Conservation (phyloP, 2,797 vertebrate species). For the Lepilemur ruficaudatus region DNA sequence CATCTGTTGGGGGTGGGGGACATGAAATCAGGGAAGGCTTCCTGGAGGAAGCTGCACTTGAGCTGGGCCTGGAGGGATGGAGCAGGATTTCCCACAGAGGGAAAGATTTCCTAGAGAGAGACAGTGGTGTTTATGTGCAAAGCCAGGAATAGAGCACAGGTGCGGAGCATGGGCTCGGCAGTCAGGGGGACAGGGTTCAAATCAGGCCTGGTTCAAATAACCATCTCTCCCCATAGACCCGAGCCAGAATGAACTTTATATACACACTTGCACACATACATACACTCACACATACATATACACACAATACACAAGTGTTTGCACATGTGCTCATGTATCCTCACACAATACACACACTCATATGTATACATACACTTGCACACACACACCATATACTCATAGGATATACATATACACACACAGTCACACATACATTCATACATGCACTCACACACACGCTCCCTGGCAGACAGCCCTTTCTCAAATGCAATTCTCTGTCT, state of each 20-base stretch:
- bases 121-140: not conserved
- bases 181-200: not conserved
- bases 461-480: not conserved
- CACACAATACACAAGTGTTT: no score
- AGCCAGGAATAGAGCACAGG: not conserved
- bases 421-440: not conserved
- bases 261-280: not conserved
- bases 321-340: not conserved
- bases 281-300: not conserved
- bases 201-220: not conserved
- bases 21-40: not conserved
- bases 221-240: not conserved
- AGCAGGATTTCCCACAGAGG: not conserved
- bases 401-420: not conserved
- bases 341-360: not conserved
- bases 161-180: not conserved
- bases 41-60: not conserved
- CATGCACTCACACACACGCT: not conserved
- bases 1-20: accelerated
- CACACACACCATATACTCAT: not conserved
- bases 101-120: not conserved
- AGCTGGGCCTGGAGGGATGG: not conserved
- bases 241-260: not conserved
- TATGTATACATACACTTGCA: not conserved
- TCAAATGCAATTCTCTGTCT: not conserved